These are phyloP conservation scores for Sigmodon hispidus DNA, from an alignment of 2,113 vertebrate genomes.

Conservation along the genomic window DNA sequence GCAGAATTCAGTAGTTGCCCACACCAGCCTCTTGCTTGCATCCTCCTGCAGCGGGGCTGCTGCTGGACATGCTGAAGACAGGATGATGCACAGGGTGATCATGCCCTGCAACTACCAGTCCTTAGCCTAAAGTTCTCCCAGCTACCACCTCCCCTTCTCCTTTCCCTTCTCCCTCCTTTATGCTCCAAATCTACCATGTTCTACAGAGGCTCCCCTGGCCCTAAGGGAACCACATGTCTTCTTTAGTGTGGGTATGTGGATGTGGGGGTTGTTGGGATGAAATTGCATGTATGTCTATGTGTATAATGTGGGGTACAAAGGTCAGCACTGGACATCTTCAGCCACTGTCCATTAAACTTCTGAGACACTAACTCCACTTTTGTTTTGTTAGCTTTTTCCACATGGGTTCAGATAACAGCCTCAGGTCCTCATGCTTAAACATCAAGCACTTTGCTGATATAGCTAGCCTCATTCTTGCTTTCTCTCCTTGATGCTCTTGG, in stretches of 20 bases:
- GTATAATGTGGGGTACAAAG: too few species aligned
- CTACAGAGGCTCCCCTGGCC: not conserved
- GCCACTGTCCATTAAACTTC: not conserved
- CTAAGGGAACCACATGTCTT: not conserved
- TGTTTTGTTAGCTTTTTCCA: not conserved
- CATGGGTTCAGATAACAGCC: not conserved
- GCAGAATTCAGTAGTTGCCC: not conserved
- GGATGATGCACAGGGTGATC: not conserved
- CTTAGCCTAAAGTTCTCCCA: not conserved
- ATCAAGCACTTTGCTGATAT: not conserved
- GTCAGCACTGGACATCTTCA: not conserved
- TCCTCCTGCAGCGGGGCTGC: too few species aligned
- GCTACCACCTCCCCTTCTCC: too few species aligned
- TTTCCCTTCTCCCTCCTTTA: not conserved
- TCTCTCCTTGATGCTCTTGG: not conserved
- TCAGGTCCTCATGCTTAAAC: not conserved
- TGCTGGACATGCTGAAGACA: not conserved
- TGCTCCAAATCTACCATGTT: not conserved
- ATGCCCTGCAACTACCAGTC: fast-evolving
- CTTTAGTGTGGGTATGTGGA: not conserved
- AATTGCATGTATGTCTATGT: not conserved
- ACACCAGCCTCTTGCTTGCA: not conserved
- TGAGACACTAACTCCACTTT: too few species aligned
- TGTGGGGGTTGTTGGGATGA: not conserved
- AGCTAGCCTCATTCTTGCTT: not conserved